phyloP scores from a whole-genome alignment of 1,140 invertebrate genomes.

The Chrysomallon squamiferum region DNA sequence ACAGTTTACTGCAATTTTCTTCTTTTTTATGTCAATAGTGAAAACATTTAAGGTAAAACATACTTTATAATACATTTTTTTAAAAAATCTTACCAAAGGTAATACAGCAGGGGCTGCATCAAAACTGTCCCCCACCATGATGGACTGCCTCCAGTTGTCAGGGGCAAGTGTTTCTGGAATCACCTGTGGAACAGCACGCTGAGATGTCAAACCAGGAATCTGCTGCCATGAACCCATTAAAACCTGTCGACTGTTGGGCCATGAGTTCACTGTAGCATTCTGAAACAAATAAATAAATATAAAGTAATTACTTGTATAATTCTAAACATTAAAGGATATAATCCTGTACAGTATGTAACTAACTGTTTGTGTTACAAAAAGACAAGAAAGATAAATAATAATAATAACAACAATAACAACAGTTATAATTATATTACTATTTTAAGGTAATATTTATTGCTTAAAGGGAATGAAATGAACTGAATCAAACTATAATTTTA shows the following conservation, averaged over 20 bases:
- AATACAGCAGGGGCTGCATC: constrained; percentile 67
- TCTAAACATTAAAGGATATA: not conserved
- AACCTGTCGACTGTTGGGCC: constrained; percentile 78
- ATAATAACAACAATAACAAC: not conserved
- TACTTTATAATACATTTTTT: no score
- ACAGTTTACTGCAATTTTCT: not conserved
- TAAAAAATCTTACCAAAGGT: constrained; percentile 67
- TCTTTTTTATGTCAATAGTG: not conserved
- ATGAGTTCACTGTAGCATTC: constrained; percentile 79
- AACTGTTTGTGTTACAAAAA: not conserved
- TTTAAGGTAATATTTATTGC: no score
- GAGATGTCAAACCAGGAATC: constrained; percentile 67
- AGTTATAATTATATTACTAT: no score
- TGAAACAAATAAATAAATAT: constrained; percentile 50
- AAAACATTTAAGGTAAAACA: no score
- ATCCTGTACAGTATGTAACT: not conserved
- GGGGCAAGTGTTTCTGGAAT: constrained; percentile 66
- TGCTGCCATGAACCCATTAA: constrained; percentile 90
- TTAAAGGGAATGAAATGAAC: no score
- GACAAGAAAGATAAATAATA: not conserved
- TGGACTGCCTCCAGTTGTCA: constrained; percentile 77
- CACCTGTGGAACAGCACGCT: constrained; percentile 75
- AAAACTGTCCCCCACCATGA: constrained; percentile 74
- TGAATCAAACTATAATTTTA: no score
- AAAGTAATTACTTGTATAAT: not conserved